phyloP scores from a whole-genome alignment of 2,888 invertebrate genomes.

The Microctonus brassicae region DNA sequence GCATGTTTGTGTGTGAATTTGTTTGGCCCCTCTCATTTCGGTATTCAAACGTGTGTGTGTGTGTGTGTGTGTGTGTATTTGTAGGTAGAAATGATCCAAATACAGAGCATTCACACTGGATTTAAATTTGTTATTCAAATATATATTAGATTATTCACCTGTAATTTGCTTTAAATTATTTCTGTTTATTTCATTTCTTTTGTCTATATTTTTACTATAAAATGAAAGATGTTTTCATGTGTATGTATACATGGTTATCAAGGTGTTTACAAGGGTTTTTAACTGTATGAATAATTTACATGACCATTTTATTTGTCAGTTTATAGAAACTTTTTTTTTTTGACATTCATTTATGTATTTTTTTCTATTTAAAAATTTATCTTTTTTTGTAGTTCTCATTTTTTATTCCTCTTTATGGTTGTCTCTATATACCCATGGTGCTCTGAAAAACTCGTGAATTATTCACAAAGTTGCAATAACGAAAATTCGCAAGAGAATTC shows the following conservation, averaged over 20 bases:
- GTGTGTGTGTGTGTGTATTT: neutral
- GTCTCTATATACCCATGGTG: neutral
- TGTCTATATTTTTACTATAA: no score
- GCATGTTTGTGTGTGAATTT: neutral
- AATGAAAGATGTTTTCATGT: neutral
- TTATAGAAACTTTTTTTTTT: neutral
- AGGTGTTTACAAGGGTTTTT: neutral
- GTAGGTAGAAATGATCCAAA: neutral
- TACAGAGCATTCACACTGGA: neutral
- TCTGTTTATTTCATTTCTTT: no score
- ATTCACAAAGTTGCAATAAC: constrained; percentile 24
- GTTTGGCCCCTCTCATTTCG: neutral
- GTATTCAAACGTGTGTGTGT: neutral
- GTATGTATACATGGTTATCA: no score
- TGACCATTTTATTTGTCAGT: neutral
- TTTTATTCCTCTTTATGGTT: constrained; percentile 7
- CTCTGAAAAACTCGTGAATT: constrained; percentile 27
- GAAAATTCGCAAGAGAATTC: constrained; percentile 17
- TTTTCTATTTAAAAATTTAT: no score
- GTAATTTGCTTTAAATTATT: no score
- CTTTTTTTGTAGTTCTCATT: neutral
- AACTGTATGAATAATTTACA: neutral
- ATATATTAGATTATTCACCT: no score
- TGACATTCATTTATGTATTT: no score
- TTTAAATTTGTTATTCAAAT: neutral